Base-by-base conservation (phyloP, 2,888 invertebrate genomes). In the Muschampia plurimacula region DNA sequence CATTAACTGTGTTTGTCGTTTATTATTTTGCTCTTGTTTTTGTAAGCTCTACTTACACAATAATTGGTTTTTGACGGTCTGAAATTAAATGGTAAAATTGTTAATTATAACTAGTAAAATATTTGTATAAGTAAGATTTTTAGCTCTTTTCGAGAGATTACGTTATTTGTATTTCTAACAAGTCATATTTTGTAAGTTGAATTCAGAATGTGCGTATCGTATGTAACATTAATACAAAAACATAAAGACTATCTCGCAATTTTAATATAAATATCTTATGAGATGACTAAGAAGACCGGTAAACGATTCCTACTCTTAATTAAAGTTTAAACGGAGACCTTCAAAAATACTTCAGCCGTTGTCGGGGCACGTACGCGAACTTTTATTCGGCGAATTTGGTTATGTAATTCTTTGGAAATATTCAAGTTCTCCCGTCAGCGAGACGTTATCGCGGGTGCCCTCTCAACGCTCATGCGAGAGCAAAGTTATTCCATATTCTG, bases 371-470 rank as follows among this genome's bases (percentile, higher is more conserved):
- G 89, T 89, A 88, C 87, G 86, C 77, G 82, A 89, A 91, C 87
- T 91, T 92, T 89, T 89, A 89, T 91, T 88, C 86, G 82, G 82
- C 84, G 85, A 89, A 89, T 91, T 91, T 86, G 87, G 89, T 88
- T 90, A 88, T 86, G 88, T 91, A 91, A 91, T 92, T 91, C 89
- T 81, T 86, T 88, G 87, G 86, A 90, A 90, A 92, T 92, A 90
- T 92, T 91, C 90, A 89, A 90, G 90, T 91, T 92, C 90, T 91
- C 91, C 91, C 88, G 91, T 91, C 87, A 87, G 87, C 89, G 87
- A 87, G 90, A 89, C 91, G 89, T 91, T 92, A 91, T 91, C 91
- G 89, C 87, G 83, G 88, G 87, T 83, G 87, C 85, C 84, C 89
- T 90, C 89, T 92, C 91, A 90, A 84, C 89, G 88, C 88, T 83